Evolutionary conservation across 2,113 vertebrate species (phyloP), one percentile per base, ranked within the genome.

Genomic region (Jacana jacana): DNA sequence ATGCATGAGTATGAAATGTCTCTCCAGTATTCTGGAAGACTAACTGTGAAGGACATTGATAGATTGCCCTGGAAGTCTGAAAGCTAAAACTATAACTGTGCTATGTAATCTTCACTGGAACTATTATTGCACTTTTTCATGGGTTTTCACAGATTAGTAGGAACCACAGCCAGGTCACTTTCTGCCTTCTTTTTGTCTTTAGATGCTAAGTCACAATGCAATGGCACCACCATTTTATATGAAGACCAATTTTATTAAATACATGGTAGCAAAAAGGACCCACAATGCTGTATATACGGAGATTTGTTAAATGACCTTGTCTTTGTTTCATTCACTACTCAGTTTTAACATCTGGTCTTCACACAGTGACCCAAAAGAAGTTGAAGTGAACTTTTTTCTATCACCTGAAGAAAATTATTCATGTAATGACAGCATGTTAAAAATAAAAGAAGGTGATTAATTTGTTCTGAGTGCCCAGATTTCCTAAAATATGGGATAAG

Each of bases 81-180:
- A 70, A 69, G 7, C 4, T 75, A 7, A 54, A 76, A 23, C 9
- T 15, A 2, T 35, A 33, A 13, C 23, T 55, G 6, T 42, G n/a
- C 10, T 54, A 19, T 14, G 17, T 61, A 76, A 73, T 46, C 18
- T 49, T 80, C 54, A 51, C 4, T 63, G 12, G 15, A 51, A 44
- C 17, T 70, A 11, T 17, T 40, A 39, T 13, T 1, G 5, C 75
- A 48, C 1, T 65, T 48, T 28, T 33, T 8, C 5, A 61, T 28
- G 20, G 8, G 7, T 51, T 83, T 80, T 35, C 23, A 20, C 1
- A 30, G 6, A 57, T 35, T 31, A 33, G 4, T 8, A 70, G 5
- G 15, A 55, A 15, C 13, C 61, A 8, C 5, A 7, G 4, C 1
- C 9, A 46, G 2, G 4, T 80, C n/a, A 39, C 1, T 23, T 82